Evolutionary conservation across 2,888 invertebrate genomes (phyloP), one percentile per base, ranked within the genome.

Genomic region (Heliconius erato): DNA sequence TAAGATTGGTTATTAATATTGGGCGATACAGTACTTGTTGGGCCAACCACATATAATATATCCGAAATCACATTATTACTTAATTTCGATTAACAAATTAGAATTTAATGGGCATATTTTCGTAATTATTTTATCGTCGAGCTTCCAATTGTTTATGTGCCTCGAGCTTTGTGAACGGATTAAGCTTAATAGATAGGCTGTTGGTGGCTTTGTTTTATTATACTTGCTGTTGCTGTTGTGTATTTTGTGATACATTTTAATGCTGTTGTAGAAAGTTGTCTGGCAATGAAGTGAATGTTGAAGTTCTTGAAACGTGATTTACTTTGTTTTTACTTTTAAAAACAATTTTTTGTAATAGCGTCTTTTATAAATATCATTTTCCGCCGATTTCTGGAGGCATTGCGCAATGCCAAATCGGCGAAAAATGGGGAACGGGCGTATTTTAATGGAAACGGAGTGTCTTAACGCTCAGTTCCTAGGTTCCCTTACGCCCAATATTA

Each of bases 141-240:
- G 32, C 69, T n/a, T 32, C 79, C 79, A 71, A 59, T 71, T 79
- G 59, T 79, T 69, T 79, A 35, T 54, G 49, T 19, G 65, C 79
- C 3, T 35, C 63, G 76, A 35, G 76, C 76, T 68, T 79, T 71
- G 69, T 71, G 54, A 59, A n/a, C 23, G 69, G 54, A 78, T 78
- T 68, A 78, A 26, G 59, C 32, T 79, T 69, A 54, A 69, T 63
- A 35, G 76, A 76, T 63, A 63, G 76, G 63, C 63, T 76, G 63
- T 76, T 76, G 35, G 63, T 63, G 59, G 40, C n/a, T 63, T 16
- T 72, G 40, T 40, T 40, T 35, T 63, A n/a, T n/a, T 63, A n/a
- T 40, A 76, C 35, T 35, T n/a, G 32, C 19, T 19, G 32, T 54
- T 19, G 49, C 19, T 49, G n/a, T n/a, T n/a, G 35, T 35, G 35